phyloP scores from a whole-genome alignment of 2,113 vertebrate genomes.

The Plecturocebus donacophilus region DNA sequence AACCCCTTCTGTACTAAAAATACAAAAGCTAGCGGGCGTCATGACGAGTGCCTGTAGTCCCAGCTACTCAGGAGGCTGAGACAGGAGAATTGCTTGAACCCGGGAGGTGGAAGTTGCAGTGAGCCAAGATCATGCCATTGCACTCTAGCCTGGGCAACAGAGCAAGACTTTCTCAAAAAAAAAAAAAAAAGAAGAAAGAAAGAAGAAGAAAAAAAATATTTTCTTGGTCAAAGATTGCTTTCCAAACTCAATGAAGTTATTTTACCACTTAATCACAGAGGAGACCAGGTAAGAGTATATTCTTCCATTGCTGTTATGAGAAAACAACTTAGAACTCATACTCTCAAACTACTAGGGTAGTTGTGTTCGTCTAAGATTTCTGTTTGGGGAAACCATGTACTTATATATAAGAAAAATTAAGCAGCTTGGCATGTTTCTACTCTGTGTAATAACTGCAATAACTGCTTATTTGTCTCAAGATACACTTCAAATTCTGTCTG shows the following conservation, averaged over 20 bases:
- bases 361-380: slow-evolving; percentile 57
- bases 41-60: no score
- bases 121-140: no score
- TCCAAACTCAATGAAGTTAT: background rate
- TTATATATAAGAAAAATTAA: slow-evolving; percentile 58
- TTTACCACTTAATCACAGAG: background rate
- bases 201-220: background rate
- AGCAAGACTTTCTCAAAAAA: no score
- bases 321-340: slow-evolving; percentile 40
- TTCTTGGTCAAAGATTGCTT: slow-evolving; percentile 14
- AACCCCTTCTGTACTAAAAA: no score
- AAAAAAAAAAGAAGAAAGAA: no score
- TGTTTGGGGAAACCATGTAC: slow-evolving; percentile 31
- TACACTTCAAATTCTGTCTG: slow-evolving; percentile 55
- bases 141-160: no score
- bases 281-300: background rate
- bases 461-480: slow-evolving; percentile 55
- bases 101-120: no score
- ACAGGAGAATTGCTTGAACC: no score
- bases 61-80: no score
- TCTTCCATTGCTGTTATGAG: background rate
- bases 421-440: slow-evolving; percentile 12
- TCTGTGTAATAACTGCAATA: slow-evolving; percentile 49
- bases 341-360: background rate
- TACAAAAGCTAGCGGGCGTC: no score